Base-by-base conservation (phyloP, 2,113 vertebrate species). In the Labeo rohita region DNA sequence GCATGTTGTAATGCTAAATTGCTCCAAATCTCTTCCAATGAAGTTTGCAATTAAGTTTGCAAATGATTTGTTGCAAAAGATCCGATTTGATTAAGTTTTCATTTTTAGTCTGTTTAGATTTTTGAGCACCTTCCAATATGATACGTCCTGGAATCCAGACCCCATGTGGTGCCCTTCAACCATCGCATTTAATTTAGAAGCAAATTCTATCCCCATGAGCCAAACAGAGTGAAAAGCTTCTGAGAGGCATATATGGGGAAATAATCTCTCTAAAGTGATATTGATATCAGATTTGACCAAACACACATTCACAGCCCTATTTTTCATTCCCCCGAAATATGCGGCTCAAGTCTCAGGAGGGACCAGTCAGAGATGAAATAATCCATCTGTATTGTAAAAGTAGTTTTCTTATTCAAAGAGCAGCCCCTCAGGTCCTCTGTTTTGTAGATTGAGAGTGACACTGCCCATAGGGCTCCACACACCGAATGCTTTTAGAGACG, bases 361-460 rank as follows among this genome's bases (percentile, higher is more conserved):
- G 68, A 49, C 47, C 36, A 49, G 65, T 85, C 80, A 85, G 47
- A 66, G 65, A 66, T 84, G 23, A 72, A 76, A 72, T 80, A 82
- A 87, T 83, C 74, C 80, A 79, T 74, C 86, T 85, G 78, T 85
- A 89, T 85, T 85, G 84, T 83, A 50, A 21, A 70, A 63, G 89
- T 87, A 87, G 91, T 91, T 89, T 92, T 89, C 84, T 90, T 83
- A 93, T 93, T 94, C 94, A 92, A 89, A 84, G 85, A 83, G 91
- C 93, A 93, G 91, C 89, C 52, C 90, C 92, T 90, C 84, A 68
- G 90, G 91, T 91, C 92, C 90, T 87, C 91, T 86, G 93, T 90
- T 92, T 90, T 91, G 73, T 86, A 93, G 94, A 94, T 94, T 93
- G 91, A 92, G 91, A 92, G 88, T 92, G 93, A 94, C 94, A 92